phyloP scores from a whole-genome alignment of 2,113 vertebrate genomes.

The Atrichornis clamosus region DNA sequence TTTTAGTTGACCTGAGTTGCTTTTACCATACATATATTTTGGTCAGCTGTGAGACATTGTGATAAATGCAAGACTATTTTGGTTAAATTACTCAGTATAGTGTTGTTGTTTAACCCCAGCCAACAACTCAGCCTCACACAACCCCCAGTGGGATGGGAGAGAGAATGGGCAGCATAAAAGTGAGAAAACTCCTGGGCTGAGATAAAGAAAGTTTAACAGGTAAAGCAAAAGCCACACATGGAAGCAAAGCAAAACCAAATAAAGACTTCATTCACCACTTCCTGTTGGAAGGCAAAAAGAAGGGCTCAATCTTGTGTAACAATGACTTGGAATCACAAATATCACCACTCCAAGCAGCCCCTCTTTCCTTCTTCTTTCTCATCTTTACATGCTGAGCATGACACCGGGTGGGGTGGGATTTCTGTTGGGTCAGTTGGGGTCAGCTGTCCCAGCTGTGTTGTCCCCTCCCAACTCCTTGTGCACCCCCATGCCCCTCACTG shows the following conservation, averaged over 20 bases:
- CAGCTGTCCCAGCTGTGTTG: background rate
- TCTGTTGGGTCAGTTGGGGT: background rate
- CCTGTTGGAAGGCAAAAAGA: background rate
- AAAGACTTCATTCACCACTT: background rate
- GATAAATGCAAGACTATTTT: background rate
- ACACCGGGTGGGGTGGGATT: background rate
- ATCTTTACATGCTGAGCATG: background rate
- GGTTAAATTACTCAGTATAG: background rate
- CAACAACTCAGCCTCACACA: background rate
- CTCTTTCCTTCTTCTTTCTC: background rate
- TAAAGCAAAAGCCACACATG: background rate
- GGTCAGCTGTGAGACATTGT: background rate
- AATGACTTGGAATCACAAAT: background rate
- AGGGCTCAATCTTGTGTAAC: background rate
- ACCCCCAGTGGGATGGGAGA: background rate
- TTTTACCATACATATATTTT: background rate
- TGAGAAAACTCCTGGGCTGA: background rate
- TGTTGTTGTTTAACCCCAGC: background rate
- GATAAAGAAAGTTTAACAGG: background rate
- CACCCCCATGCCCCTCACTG: rapidly evolving
- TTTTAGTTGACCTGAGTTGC: background rate
- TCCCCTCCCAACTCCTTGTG: background rate
- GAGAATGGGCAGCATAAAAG: background rate
- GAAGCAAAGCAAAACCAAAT: background rate
- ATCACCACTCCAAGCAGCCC: rapidly evolving